These are phyloP conservation scores for Ardeotis arabs DNA, from an alignment of 2,113 vertebrate species.

Conservation along the genomic window DNA sequence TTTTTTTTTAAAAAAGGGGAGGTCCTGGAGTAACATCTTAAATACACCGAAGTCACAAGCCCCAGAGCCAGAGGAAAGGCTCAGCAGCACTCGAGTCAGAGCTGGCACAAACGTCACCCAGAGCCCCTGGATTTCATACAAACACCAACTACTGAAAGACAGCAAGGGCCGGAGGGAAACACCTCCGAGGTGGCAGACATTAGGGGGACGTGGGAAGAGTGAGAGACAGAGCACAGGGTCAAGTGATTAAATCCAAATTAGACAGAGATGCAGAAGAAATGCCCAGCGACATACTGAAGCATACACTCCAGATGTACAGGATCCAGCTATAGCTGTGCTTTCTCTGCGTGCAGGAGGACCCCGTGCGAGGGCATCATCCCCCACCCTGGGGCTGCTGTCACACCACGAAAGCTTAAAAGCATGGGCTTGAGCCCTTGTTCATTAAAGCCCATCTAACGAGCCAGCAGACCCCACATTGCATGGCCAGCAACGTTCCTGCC, in stretches of 20 bases:
- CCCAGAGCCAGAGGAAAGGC: not conserved
- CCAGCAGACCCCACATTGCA: not conserved
- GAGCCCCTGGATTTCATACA: not conserved
- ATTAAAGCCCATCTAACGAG: not conserved
- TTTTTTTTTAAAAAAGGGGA: not conserved
- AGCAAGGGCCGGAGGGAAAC: not conserved
- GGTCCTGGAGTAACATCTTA: not conserved
- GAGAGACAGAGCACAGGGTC: not conserved
- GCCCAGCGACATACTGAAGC: not conserved
- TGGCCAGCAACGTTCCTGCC: rapidly evolving
- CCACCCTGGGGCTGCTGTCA: not conserved
- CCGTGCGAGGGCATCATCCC: rapidly evolving
- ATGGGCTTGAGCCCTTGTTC: not conserved
- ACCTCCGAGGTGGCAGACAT: not conserved
- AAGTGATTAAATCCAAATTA: not conserved
- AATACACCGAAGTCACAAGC: not conserved
- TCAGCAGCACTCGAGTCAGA: not conserved
- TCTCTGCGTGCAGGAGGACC: not conserved
- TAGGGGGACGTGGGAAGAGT: not conserved
- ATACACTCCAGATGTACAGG: rapidly evolving
- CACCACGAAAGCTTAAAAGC: not conserved
- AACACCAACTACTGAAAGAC: not conserved
- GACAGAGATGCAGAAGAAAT: not conserved
- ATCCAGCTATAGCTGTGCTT: rapidly evolving
- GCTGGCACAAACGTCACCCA: not conserved